Evolutionary conservation across 2,113 vertebrate species (phyloP).

Genomic region (Cryptomyrus ogoouensis): DNA sequence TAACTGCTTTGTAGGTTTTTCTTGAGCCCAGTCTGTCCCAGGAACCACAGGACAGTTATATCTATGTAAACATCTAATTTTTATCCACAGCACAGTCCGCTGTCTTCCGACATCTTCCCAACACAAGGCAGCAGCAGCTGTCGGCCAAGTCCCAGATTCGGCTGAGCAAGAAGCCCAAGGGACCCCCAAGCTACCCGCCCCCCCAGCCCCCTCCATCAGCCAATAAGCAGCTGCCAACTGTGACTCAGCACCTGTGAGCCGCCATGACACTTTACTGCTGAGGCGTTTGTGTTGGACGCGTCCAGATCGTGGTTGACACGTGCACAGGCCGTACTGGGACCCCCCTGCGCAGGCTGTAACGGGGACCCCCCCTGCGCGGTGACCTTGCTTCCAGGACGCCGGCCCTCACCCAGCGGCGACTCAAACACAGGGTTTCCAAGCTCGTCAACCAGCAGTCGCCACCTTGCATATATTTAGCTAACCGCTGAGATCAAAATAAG

Average conservation of each 20-base stretch:
- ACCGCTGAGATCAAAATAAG: neutral
- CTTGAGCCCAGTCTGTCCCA: neutral
- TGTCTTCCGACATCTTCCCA: neutral
- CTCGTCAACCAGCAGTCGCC: neutral
- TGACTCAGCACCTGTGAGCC: constrained; percentile 16
- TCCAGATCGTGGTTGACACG: neutral
- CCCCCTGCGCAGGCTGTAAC: no score
- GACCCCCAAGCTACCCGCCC: constrained; percentile 58
- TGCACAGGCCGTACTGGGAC: neutral
- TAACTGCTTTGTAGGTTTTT: neutral
- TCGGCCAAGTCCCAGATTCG: neutral
- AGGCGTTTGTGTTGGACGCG: neutral
- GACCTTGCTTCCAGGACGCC: neutral
- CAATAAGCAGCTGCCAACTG: constrained; percentile 41
- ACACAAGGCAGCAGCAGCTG: constrained; percentile 6
- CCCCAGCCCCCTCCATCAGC: constrained; percentile 52
- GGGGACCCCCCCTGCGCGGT: neutral
- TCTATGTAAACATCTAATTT: neutral
- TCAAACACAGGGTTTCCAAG: neutral
- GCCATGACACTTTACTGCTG: neutral
- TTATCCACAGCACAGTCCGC: neutral
- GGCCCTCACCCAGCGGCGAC: neutral
- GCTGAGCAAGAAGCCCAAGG: constrained; percentile 33
- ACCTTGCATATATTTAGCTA: neutral
- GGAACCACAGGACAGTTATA: neutral